Percentiles rank a stretch among this genome's conserved stretches.
Conservation (phyloP, 2,113 vertebrate genomes). For the Neofelis nebulosa region DNA sequence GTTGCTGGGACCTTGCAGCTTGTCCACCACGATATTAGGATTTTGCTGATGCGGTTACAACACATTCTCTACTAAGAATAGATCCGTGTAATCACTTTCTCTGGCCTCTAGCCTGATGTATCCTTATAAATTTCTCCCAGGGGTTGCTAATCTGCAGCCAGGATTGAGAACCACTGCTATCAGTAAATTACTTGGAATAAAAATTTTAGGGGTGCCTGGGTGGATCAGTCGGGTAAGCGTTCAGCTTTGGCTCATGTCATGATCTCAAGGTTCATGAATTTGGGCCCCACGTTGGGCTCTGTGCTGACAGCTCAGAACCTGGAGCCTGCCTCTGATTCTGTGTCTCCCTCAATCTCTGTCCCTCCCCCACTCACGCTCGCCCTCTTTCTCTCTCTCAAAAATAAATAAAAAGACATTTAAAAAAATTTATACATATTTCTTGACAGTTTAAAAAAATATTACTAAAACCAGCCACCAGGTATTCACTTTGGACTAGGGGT, state of each 20-base stretch:
- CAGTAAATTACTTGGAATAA: neutral
- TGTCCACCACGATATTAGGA: neutral
- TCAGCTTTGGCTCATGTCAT: no score
- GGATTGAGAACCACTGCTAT: neutral
- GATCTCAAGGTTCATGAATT: no score
- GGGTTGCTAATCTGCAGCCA: neutral
- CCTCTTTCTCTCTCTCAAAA: no score
- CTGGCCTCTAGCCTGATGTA: neutral
- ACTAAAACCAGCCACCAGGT: neutral
- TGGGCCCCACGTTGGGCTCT: no score
- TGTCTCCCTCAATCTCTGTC: no score
- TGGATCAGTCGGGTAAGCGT: no score
- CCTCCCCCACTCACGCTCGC: no score
- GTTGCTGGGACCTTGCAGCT: neutral
- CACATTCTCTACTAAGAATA: conserved; percentile 39
- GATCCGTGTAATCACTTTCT: neutral
- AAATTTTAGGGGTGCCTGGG: neutral
- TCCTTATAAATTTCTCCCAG: neutral
- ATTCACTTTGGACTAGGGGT: neutral
- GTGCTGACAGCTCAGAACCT: no score
- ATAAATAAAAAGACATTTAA: no score
- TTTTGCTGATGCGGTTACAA: neutral
- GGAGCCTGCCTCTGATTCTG: no score
- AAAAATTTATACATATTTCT: neutral
- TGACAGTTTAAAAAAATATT: neutral